These are phyloP conservation scores for Hassar affinis DNA, from an alignment of 2,113 vertebrate genomes.

Conservation along the genomic window DNA sequence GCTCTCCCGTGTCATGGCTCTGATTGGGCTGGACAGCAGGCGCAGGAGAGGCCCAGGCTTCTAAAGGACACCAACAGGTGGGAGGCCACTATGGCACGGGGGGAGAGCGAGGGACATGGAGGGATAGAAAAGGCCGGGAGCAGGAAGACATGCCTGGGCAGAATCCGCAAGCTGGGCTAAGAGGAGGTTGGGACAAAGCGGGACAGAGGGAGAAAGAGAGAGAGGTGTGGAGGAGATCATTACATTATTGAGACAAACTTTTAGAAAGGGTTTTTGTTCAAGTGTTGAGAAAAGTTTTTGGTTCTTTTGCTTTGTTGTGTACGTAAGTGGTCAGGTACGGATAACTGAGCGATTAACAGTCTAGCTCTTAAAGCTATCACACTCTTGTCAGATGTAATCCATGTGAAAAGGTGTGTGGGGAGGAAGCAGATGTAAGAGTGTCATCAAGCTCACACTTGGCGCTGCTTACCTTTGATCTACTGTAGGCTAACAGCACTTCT, in stretches of 20 bases:
- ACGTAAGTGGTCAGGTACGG: not conserved
- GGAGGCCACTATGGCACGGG: constrained; percentile 70
- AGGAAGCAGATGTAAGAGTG: constrained; percentile 55
- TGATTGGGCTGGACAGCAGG: constrained; percentile 98
- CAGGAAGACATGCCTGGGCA: constrained; percentile 68
- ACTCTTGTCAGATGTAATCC: no score
- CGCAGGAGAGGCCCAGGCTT: constrained; percentile 76
- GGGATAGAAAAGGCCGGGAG: constrained; percentile 83
- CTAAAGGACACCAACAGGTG: constrained; percentile 97
- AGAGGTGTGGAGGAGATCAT: constrained; percentile 38
- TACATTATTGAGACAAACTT: not conserved
- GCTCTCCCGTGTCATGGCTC: constrained; percentile 78
- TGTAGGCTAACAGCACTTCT: constrained; percentile 41
- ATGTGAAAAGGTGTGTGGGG: constrained; percentile 25
- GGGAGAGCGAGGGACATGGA: constrained; percentile 47
- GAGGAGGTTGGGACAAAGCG: constrained; percentile 61
- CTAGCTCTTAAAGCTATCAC: constrained; percentile 4
- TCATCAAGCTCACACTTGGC: constrained; percentile 43
- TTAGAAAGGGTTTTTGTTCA: constrained; percentile 21
- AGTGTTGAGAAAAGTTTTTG: not conserved
- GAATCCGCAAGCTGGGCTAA: constrained; percentile 64
- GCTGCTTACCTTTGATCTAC: constrained; percentile 49
- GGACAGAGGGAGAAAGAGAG: constrained; percentile 16
- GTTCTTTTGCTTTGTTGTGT: constrained; percentile 30
- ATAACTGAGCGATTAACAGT: not conserved